A percentile compares a stretch with the other conserved stretches of the same genome.
Evolutionary conservation across 2,113 vertebrate genomes (phyloP).

Genomic region (Neofelis nebulosa): DNA sequence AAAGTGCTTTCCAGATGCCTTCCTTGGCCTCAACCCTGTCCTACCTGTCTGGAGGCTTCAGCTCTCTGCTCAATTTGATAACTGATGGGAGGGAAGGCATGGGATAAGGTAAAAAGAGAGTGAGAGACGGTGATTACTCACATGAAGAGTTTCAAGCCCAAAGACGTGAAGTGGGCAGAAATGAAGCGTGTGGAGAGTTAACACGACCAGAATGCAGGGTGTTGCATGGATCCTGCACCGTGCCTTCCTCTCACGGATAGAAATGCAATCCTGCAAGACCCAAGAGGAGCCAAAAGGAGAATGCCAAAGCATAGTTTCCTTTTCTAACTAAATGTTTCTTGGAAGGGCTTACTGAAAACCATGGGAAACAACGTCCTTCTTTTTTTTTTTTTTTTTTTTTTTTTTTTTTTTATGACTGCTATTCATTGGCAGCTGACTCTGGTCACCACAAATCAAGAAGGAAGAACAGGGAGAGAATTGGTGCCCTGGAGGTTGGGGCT

Average conservation of each 20-base stretch:
- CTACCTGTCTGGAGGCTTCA: background rate
- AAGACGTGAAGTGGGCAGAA: background rate
- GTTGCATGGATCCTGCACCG: accelerated
- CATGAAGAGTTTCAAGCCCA: background rate
- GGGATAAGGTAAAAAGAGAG: background rate
- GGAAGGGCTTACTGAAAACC: background rate
- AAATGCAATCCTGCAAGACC: background rate
- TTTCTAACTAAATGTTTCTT: background rate
- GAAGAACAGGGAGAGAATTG: background rate
- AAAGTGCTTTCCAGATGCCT: background rate
- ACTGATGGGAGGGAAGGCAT: background rate
- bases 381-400: background rate
- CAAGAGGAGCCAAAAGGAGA: background rate
- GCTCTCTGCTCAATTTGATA: background rate
- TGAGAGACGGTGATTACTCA: background rate
- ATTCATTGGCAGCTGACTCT: background rate
- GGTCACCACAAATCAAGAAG: background rate
- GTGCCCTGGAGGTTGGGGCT: background rate
- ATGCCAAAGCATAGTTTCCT: background rate
- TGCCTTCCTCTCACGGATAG: background rate
- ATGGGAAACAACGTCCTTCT: background rate
- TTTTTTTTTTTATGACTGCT: background rate
- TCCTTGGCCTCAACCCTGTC: background rate
- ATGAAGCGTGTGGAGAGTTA: background rate
- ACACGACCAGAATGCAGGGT: background rate